These are phyloP conservation scores for Craseonycteris thonglongyai DNA, from an alignment of 2,113 vertebrate species.

Conservation along the genomic window DNA sequence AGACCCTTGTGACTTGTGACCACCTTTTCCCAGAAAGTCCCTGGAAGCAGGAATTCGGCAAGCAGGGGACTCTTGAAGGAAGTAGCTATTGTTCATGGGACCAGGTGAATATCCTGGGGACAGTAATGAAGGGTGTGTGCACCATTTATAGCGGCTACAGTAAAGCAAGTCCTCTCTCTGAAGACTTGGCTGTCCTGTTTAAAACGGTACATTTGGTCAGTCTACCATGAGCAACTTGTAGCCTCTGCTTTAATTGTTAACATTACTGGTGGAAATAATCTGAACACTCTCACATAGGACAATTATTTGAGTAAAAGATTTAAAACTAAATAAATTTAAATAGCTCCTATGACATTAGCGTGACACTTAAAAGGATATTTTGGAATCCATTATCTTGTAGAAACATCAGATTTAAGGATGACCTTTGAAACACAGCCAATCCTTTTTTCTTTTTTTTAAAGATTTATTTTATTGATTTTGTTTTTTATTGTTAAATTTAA, in stretches of 20 bases:
- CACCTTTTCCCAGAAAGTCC: background rate
- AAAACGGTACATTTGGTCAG: too few relatives aligned
- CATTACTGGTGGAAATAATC: background rate
- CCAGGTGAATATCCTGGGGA: background rate
- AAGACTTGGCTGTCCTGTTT: background rate
- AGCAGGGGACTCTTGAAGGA: background rate
- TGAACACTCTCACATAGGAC: background rate
- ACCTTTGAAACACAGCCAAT: conserved; percentile 2
- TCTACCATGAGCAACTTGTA: background rate
- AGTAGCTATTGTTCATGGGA: background rate
- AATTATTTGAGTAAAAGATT: background rate
- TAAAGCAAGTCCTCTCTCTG: background rate
- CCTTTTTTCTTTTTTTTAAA: too few relatives aligned
- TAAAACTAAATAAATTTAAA: background rate
- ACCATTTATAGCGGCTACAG: background rate
- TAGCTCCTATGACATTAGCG: background rate
- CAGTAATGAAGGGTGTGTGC: background rate
- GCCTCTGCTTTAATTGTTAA: background rate
- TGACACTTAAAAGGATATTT: background rate
- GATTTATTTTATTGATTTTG: too few relatives aligned
- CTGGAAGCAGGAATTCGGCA: background rate
- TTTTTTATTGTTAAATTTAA: too few relatives aligned
- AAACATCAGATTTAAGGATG: background rate
- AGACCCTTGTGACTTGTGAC: background rate
- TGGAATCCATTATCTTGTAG: background rate